Conservation (phyloP, 2,888 invertebrate species). For the Pristionchus entomophagus region DNA sequence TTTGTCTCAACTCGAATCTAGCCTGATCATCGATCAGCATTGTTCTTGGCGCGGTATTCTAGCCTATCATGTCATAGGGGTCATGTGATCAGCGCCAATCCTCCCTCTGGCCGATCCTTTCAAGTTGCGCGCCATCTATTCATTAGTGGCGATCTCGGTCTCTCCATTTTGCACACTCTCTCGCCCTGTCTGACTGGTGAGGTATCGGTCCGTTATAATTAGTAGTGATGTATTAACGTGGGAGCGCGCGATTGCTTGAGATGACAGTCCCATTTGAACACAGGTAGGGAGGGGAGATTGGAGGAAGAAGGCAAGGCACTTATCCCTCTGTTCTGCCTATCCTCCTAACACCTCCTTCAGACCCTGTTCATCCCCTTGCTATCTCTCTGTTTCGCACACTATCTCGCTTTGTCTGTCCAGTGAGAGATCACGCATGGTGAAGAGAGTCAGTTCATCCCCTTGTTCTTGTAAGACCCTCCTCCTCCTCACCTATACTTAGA, state of each 20-base stretch:
- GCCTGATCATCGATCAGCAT: too few relatives aligned
- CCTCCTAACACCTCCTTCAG: conserved; percentile 21
- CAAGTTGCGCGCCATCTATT: too few relatives aligned
- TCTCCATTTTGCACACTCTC: too few relatives aligned
- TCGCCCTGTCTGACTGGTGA: not conserved
- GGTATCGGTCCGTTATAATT: too few relatives aligned
- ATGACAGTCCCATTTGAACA: conserved; percentile 11
- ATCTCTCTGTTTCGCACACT: not conserved
- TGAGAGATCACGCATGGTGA: too few relatives aligned
- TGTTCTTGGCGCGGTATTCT: not conserved
- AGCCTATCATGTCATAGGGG: not conserved
- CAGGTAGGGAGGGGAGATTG: not conserved
- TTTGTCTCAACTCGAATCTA: too few relatives aligned
- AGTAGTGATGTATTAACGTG: conserved; percentile 18
- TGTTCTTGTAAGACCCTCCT: not conserved
- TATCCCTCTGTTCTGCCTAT: not conserved
- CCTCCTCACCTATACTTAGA: not conserved
- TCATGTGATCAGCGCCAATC: not conserved
- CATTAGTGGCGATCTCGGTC: too few relatives aligned
- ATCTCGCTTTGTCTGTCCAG: too few relatives aligned
- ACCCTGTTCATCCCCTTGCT: conserved; percentile 18
- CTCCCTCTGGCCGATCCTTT: not conserved
- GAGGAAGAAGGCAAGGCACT: not conserved
- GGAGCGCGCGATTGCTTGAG: not conserved
- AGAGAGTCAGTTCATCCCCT: not conserved